Percentiles rank a stretch among this genome's conserved stretches.
Evolutionary conservation across 2,113 vertebrate genomes (phyloP).

Genomic region (Neomonachus schauinslandi): DNA sequence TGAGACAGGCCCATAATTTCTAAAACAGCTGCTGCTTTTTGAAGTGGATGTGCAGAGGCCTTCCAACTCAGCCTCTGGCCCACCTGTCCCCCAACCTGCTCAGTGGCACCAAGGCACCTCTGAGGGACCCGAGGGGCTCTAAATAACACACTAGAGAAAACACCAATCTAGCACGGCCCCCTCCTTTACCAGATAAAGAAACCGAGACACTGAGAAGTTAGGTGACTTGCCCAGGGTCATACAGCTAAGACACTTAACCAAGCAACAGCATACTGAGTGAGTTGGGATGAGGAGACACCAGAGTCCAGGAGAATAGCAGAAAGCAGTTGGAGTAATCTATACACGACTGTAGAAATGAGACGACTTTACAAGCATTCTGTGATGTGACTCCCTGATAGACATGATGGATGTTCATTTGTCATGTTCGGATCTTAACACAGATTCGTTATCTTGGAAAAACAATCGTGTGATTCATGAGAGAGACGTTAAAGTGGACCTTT

Average conservation of each 20-base stretch:
- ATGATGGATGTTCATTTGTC: constrained; percentile 12
- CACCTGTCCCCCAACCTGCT: neutral
- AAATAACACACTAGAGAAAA: neutral
- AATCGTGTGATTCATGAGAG: neutral
- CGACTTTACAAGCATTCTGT: constrained; percentile 24
- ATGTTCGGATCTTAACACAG: neutral
- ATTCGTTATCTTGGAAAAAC: constrained; percentile 39
- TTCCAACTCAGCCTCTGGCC: neutral
- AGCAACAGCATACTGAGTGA: neutral
- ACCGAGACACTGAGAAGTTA: neutral
- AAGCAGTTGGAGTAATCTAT: constrained; percentile 26
- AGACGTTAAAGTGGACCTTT: neutral
- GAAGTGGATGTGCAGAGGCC: neutral
- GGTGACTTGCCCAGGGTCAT: neutral
- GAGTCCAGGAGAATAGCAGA: neutral
- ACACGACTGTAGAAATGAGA: constrained; percentile 7
- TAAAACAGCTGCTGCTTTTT: constrained; percentile 38
- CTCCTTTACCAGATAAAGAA: constrained; percentile 29
- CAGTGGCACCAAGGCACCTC: neutral
- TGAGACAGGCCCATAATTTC: constrained; percentile 15
- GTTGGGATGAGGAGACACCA: neutral
- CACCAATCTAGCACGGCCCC: neutral
- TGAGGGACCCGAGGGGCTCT: neutral
- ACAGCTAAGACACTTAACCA: neutral
- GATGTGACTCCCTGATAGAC: neutral